Evolutionary conservation across 2,888 invertebrate genomes (phyloP).

Genomic region (Melanophora roralis): DNA sequence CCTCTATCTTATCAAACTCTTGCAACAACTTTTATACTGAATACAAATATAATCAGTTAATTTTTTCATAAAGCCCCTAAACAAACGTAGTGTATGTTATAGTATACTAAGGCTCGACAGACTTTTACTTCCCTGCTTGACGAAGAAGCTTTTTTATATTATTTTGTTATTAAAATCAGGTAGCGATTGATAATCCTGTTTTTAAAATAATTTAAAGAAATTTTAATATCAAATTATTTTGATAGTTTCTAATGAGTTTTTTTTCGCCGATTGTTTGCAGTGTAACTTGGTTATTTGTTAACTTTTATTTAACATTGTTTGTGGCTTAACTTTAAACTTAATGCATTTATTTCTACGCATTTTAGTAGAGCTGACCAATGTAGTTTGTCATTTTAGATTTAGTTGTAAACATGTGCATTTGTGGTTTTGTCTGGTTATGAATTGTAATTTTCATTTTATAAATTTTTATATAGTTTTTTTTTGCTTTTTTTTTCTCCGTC

Average conservation of each 20-base stretch:
- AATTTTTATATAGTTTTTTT: neutral
- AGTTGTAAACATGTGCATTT: constrained; percentile 22
- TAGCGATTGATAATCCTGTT: too few relatives aligned
- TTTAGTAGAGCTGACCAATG: neutral
- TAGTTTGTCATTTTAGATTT: constrained; percentile 14
- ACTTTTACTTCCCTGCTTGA: too few relatives aligned
- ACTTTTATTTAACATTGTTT: neutral
- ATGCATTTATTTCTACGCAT: neutral
- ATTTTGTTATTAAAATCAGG: too few relatives aligned
- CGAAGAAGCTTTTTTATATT: too few relatives aligned
- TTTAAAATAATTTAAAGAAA: neutral
- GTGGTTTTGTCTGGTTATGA: constrained; percentile 42
- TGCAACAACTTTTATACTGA: too few relatives aligned
- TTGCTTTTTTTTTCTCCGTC: neutral
- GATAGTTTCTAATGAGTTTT: neutral
- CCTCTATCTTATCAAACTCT: too few relatives aligned
- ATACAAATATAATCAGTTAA: too few relatives aligned
- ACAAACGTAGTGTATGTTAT: too few relatives aligned
- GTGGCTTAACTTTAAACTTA: constrained; percentile 10
- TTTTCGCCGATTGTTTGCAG: too few relatives aligned
- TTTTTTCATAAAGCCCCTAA: too few relatives aligned
- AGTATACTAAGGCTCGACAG: too few relatives aligned
- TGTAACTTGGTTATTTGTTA: neutral
- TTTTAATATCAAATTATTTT: neutral
- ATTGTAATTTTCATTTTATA: constrained; percentile 10